Evolutionary conservation across 2,113 vertebrate genomes (phyloP).

Genomic region (Hypanus sabinus): DNA sequence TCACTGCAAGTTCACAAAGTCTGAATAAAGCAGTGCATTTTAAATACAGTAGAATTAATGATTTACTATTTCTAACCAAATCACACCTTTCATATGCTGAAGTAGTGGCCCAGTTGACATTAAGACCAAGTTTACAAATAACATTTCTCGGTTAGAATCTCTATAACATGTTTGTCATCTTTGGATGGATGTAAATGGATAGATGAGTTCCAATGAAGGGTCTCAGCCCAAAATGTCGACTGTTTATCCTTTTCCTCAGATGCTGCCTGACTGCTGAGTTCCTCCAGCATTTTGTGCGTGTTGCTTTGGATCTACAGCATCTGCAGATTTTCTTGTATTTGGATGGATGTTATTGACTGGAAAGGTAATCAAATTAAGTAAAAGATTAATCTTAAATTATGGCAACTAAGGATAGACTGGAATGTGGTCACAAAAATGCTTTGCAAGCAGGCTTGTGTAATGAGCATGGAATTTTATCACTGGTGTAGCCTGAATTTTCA

Average conservation of each 20-base stretch:
- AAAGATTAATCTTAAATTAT: not conserved
- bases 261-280: no score
- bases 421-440: no score
- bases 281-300: no score
- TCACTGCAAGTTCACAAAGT: slow-evolving; percentile 3
- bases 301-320: no score
- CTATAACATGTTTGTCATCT: not conserved
- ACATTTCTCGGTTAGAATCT: not conserved
- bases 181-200: not conserved
- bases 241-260: no score
- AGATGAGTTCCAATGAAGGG: no score
- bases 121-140: not conserved
- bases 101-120: not conserved
- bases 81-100: not conserved
- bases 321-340: not conserved
- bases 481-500: no score
- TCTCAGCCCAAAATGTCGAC: no score
- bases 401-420: no score
- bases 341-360: not conserved
- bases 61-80: not conserved
- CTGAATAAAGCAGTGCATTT: not conserved
- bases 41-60: slow-evolving; percentile 20
- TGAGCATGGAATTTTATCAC: no score
- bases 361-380: not conserved
- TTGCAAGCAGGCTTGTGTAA: no score